Conservation (phyloP, 2,797 vertebrate species). For the Pipistrellus nathusii region DNA sequence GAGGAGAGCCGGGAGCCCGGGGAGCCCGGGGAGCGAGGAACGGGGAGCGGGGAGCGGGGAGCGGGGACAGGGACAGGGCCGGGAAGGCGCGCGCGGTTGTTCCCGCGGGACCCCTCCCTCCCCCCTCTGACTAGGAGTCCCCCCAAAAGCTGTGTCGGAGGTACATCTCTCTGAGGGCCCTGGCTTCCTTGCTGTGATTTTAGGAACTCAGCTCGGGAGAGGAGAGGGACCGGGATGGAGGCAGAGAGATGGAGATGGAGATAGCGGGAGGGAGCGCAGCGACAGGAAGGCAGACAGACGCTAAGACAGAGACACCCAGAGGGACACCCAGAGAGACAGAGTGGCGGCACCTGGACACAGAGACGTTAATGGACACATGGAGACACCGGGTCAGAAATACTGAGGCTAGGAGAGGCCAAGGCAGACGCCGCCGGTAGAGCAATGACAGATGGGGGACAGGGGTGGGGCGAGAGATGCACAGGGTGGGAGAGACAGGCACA, state of each 20-base stretch:
- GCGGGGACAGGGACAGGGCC: background rate
- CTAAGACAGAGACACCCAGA: background rate
- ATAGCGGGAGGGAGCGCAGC: background rate
- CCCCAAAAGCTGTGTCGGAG: slow-evolving; percentile 31
- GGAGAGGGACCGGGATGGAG: background rate
- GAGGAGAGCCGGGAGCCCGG: too few species aligned
- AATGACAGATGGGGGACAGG: background rate
- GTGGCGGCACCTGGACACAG: background rate
- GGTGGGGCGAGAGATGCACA: background rate
- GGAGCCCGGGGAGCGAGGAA: background rate
- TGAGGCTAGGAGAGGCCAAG: background rate
- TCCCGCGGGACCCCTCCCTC: background rate
- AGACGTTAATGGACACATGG: background rate
- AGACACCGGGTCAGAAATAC: background rate
- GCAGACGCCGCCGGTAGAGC: fast-evolving
- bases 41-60: too few species aligned
- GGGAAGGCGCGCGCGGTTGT: background rate
- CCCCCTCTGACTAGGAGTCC: background rate
- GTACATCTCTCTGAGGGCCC: background rate
- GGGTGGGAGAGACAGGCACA: background rate
- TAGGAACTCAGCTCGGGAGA: background rate
- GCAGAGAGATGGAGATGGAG: background rate
- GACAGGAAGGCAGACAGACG: background rate
- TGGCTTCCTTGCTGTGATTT: slow-evolving; percentile 58
- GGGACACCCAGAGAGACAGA: background rate